Base-by-base conservation (phyloP, 2,797 vertebrate species). In the Esox masquinongy region DNA sequence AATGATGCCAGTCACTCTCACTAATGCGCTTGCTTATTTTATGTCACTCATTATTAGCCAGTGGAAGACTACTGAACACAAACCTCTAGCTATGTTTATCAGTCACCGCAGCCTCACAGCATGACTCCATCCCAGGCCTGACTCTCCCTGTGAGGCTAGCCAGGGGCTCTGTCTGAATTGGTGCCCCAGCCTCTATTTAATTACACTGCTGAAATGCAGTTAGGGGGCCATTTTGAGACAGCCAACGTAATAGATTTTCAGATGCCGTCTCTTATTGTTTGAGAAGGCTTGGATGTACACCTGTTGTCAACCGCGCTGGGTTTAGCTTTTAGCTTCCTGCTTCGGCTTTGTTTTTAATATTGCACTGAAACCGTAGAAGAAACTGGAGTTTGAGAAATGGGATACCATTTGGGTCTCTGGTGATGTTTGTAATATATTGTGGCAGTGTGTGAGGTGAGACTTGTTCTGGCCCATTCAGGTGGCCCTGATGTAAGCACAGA, bases 1-100 rank as follows among this genome's bases (percentile, higher is more conserved):
- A 68, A 77, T 6, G 73, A 75, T n/a, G 72, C 76, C 49, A 51
- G 69, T 51, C 73, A 24, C 53, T 16, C 14, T 51, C 49, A 17
- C 79, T 82, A 8, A 83, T 67, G 79, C 83, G 86, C 24, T 49
- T 43, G 39, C 39, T 43, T 43, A 43, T 43, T 43, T 43, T 43
- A 43, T 43, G 39, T 43, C 39, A 43, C 39, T 43, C 39, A 51
- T 53, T 19, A 53, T 74, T 83, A 61, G 71, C 19, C 75, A 74
- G 49, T 56, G 69, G 64, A 78, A 67, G 78, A 90, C 86, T 90
- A 89, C 88, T 88, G 84, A 91, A 84, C 79, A 86, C 80, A 43
- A 79, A 80, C 71, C 47, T 29, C 79, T 82, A 22, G 84, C 83
- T 84, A 14, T 82, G 78, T 24, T 83, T 82, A 83, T 73, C 17